phyloP scores from a whole-genome alignment of 2,888 invertebrate species.

The Andrena fulva region DNA sequence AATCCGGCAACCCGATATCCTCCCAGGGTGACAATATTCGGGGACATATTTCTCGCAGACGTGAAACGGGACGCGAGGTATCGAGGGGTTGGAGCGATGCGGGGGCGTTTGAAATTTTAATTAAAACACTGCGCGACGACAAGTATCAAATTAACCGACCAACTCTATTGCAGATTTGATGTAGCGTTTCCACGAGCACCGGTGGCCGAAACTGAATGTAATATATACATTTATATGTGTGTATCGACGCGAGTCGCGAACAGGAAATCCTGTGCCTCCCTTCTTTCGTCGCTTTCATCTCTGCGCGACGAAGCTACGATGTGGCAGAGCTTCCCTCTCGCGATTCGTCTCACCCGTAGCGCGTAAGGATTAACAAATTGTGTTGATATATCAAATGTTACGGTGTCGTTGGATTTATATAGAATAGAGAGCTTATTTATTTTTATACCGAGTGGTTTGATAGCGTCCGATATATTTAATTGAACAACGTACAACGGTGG shows the following conservation, averaged over 20 bases:
- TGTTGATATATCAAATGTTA: conserved; percentile 52
- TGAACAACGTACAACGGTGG: conserved; percentile 17
- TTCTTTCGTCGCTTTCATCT: neutral
- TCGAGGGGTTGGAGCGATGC: neutral
- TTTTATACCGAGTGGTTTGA: conserved; percentile 74
- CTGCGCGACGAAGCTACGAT: neutral
- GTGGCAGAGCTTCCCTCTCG: conserved; percentile 1
- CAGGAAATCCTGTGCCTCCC: conserved; percentile 6
- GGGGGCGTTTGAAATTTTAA: neutral
- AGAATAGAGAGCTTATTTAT: conserved; percentile 78
- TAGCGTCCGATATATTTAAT: conserved; percentile 55
- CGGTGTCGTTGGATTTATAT: conserved; percentile 68
- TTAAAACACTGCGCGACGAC: conserved; percentile 12
- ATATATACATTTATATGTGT: conserved; percentile 3
- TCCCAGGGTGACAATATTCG: conserved; percentile 6
- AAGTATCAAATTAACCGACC: conserved; percentile 36
- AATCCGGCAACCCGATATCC: neutral
- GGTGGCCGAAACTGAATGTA: conserved; percentile 15
- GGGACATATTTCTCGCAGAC: conserved; percentile 16
- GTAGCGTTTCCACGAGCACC: conserved; percentile 36
- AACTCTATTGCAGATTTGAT: conserved; percentile 14
- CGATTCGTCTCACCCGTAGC: conserved; percentile 17
- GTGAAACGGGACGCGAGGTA: neutral
- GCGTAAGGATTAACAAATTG: conserved; percentile 39
- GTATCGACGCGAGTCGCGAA: neutral